Conservation (phyloP, 2,113 vertebrate species). For the Psophia crepitans region DNA sequence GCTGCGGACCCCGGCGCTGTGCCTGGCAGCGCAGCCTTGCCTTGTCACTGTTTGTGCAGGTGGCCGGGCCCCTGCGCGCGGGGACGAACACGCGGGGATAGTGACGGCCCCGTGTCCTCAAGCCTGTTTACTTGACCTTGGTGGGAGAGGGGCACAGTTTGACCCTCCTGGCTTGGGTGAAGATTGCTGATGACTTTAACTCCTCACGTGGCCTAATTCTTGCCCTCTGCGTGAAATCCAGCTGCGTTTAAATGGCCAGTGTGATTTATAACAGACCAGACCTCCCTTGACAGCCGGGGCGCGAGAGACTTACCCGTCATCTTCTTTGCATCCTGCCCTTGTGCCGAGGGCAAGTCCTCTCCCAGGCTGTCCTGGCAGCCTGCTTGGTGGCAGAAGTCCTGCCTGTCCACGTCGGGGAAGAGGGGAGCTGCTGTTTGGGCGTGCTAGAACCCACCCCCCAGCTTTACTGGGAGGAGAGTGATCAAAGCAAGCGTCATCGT, state of each 20-base stretch:
- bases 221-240: background rate
- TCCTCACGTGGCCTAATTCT: background rate
- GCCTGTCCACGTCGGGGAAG: rapidly evolving
- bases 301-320: background rate
- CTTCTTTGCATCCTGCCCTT: background rate
- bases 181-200: background rate
- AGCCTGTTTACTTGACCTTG: background rate
- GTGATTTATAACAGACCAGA: background rate
- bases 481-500: rapidly evolving
- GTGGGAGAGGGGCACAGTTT: background rate
- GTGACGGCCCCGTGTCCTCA: background rate
- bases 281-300: background rate
- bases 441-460: too few relatives aligned
- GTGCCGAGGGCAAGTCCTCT: background rate
- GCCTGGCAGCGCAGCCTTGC: rapidly evolving
- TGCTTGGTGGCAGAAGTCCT: rapidly evolving
- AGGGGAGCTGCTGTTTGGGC: background rate
- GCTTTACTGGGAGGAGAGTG: background rate
- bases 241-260: background rate
- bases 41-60: background rate
- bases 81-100: background rate
- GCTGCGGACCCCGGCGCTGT: rapidly evolving
- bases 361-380: background rate
- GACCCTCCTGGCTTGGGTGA: background rate
- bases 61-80: rapidly evolving